These are phyloP conservation scores for Bombus impatiens DNA, from an alignment of 1,140 invertebrate species.

Conservation along the genomic window DNA sequence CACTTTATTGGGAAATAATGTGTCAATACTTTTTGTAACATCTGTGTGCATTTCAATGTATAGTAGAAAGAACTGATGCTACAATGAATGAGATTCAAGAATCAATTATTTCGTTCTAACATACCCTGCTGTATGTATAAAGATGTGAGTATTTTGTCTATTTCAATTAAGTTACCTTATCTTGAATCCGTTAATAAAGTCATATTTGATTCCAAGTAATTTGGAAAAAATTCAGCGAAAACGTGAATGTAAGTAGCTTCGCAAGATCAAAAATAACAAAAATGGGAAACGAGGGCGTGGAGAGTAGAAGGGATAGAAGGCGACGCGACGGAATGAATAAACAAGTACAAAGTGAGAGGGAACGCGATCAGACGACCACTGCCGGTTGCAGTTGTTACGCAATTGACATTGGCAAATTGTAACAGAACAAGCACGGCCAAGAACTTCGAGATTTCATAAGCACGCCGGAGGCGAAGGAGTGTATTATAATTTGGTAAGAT, in stretches of 20 bases:
- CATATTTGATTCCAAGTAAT: neutral
- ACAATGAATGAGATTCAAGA: neutral
- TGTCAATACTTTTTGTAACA: too few species aligned
- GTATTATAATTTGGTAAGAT: neutral
- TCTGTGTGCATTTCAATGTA: neutral
- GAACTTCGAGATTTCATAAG: conserved; percentile 53
- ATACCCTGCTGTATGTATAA: neutral
- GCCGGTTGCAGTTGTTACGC: conserved; percentile 75
- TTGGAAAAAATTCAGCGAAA: neutral
- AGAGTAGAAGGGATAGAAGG: neutral
- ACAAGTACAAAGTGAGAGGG: conserved; percentile 69
- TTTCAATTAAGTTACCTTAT: neutral
- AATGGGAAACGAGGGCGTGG: neutral
- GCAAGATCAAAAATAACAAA: neutral
- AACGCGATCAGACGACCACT: conserved; percentile 83
- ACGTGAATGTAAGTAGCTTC: neutral
- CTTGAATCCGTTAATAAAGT: neutral
- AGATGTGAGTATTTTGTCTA: neutral
- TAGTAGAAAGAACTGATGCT: neutral
- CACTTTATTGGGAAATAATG: too few species aligned
- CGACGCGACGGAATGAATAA: neutral
- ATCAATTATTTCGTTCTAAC: neutral
- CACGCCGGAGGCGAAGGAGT: neutral
- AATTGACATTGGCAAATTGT: conserved; percentile 47
- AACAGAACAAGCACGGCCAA: conserved; percentile 58